phyloP scores from a whole-genome alignment of 2,888 invertebrate genomes.

The Nymphalis urticae region DNA sequence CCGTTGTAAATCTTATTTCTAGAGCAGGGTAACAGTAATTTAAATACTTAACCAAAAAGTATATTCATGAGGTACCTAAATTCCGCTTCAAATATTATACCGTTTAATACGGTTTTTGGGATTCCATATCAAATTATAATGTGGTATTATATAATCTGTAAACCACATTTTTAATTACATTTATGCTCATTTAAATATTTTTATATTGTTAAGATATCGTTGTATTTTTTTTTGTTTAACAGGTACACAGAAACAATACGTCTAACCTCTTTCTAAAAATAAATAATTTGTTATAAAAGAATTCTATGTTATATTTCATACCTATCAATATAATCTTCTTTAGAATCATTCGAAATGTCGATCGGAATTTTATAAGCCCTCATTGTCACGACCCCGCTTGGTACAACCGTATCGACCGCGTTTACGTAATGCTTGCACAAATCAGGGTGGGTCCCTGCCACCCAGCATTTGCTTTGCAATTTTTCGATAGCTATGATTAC shows the following conservation, averaged over 20 bases:
- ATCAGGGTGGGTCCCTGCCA: slow-evolving; percentile 33
- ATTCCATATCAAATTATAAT: too few relatives aligned
- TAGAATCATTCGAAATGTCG: neutral
- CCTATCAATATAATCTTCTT: too few relatives aligned
- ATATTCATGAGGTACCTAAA: neutral
- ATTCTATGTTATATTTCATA: too few relatives aligned
- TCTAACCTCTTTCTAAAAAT: too few relatives aligned
- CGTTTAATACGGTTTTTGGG: neutral
- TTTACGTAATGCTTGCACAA: slow-evolving; percentile 42
- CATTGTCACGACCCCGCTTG: slow-evolving; percentile 33
- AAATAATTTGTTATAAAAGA: too few relatives aligned
- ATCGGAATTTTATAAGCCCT: slow-evolving; percentile 11
- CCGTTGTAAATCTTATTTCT: neutral
- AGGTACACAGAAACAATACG: too few relatives aligned
- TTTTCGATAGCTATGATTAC: slow-evolving; percentile 19
- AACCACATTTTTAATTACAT: too few relatives aligned
- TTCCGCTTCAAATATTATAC: neutral
- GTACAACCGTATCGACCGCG: slow-evolving; percentile 40
- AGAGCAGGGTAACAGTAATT: neutral
- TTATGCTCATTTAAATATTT: too few relatives aligned
- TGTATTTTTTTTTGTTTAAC: too few relatives aligned
- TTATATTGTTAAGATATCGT: too few relatives aligned
- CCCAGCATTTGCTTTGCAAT: slow-evolving; percentile 29
- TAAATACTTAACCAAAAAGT: neutral
- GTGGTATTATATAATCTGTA: too few relatives aligned